Conservation (phyloP, 2,888 invertebrate species). For the Pelosia muscerda region DNA sequence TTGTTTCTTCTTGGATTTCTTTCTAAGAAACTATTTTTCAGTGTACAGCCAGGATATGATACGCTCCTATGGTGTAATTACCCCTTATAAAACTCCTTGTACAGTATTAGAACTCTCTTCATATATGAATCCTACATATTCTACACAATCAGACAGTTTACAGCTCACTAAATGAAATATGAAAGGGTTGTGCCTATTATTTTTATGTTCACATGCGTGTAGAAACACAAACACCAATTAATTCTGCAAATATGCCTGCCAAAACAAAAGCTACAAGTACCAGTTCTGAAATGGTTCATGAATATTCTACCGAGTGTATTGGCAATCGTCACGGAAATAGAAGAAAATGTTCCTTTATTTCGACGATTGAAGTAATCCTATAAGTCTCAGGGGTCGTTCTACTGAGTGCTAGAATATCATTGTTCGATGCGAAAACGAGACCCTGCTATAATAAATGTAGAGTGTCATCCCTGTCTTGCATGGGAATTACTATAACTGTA, state of each 20-base stretch:
- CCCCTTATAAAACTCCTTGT: too few species aligned
- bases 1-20: too few species aligned
- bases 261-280: constrained; percentile 23
- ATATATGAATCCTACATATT: background rate
- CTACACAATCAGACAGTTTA: constrained; percentile 2
- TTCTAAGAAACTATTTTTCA: too few species aligned
- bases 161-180: constrained; percentile 10
- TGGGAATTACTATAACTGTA: constrained; percentile 26
- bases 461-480: constrained; percentile 26
- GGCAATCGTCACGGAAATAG: constrained; percentile 45
- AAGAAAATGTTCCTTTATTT: constrained; percentile 40
- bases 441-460: constrained; percentile 7
- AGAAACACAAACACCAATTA: constrained; percentile 33
- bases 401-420: constrained; percentile 28
- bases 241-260: background rate
- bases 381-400: constrained; percentile 37
- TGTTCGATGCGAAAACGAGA: constrained; percentile 27
- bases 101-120: too few species aligned
- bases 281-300: constrained; percentile 46
- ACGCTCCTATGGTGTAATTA: too few species aligned
- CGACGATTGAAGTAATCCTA: constrained; percentile 42
- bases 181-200: background rate
- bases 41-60: too few species aligned
- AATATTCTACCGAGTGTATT: constrained; percentile 46
- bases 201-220: constrained; percentile 16